Evolutionary conservation across 2,113 vertebrate genomes (phyloP).

Genomic region (Hemibagrus wyckioides): DNA sequence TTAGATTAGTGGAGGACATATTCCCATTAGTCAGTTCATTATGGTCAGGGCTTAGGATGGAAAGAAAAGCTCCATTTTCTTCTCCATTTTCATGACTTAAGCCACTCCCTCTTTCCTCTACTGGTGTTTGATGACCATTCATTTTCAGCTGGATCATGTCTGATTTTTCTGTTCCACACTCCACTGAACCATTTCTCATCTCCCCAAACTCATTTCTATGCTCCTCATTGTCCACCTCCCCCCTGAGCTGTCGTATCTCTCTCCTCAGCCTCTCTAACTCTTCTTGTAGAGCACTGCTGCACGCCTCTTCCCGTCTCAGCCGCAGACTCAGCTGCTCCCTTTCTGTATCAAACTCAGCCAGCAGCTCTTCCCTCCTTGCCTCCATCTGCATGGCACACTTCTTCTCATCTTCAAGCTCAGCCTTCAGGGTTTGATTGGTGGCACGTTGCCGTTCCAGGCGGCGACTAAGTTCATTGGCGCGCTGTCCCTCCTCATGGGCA

Average conservation of each 20-base stretch:
- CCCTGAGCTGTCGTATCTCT: slow-evolving; percentile 56
- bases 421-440: slow-evolving; percentile 73
- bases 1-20: slow-evolving; percentile 37
- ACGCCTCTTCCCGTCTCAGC: slow-evolving; percentile 90
- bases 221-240: slow-evolving; percentile 18
- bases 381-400: slow-evolving; percentile 85
- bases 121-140: slow-evolving; percentile 73
- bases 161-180: slow-evolving; percentile 34
- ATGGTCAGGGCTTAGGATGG: slow-evolving; percentile 56
- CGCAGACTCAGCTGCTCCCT: slow-evolving; percentile 91
- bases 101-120: slow-evolving; percentile 58
- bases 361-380: slow-evolving; percentile 90
- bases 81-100: slow-evolving; percentile 59
- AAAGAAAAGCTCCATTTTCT: slow-evolving; percentile 70
- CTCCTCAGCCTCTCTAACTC: slow-evolving; percentile 83
- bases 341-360: slow-evolving; percentile 94
- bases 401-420: slow-evolving; percentile 84
- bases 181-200: slow-evolving; percentile 6
- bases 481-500: slow-evolving; percentile 88
- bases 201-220: background rate
- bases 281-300: slow-evolving; percentile 81
- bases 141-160: slow-evolving; percentile 64
- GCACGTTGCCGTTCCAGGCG: slow-evolving; percentile 84
- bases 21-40: slow-evolving; percentile 39
- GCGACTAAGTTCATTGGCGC: slow-evolving; percentile 79